Base-by-base conservation (phyloP, 2,113 vertebrate genomes). In the Sula dactylatra region DNA sequence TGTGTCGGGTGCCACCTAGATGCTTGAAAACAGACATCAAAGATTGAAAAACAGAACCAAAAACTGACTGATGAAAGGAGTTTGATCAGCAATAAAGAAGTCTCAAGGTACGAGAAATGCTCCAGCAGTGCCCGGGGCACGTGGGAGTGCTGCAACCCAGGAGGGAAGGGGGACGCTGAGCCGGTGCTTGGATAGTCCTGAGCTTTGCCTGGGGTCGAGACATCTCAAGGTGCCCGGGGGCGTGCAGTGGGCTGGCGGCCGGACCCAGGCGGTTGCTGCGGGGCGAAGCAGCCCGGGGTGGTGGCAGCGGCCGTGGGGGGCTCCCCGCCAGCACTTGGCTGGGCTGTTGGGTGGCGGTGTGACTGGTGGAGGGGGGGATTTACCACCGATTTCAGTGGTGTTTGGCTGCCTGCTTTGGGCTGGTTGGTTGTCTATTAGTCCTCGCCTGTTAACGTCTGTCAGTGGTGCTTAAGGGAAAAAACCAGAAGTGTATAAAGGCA, bases 331-430 rank as follows among this genome's bases (percentile, higher is more conserved):
- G 54, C 1, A 0, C 52, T 38, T 7, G n/a, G 26, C 45, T 32
- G 49, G 32, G 62, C 70, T 34, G 47, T 18, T 24, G 31, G 13
- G 29, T 11, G 40, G 12, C 34, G 15, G 6, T 49, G 40, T 11
- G 55, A 22, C 45, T 11, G 10, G 8, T 13, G 11, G 42, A 4
- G 19, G 9, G 16, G 25, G 27, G 5, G 10, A 29, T 40, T 86
- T 25, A 5, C 2, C 0, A 1, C 34, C 21, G 21, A 2, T 54
- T 27, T 49, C 14, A 1, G 31, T 21, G 62, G 4, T 10, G 50
- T 40, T 45, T 14, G 36, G 26, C 45, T 47, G 65, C 47, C 29
- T 67, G 42, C 70, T 64, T 26, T 17, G 19, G 0, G 3, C 29
- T 11, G 61, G 31, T 18, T 47, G 18, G 25, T 24, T 50, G 62